A percentile compares a stretch with the other conserved stretches of the same genome.
These are phyloP conservation scores for Perognathus longimembris DNA, from an alignment of 2,113 vertebrate genomes.

Conservation along the genomic window DNA sequence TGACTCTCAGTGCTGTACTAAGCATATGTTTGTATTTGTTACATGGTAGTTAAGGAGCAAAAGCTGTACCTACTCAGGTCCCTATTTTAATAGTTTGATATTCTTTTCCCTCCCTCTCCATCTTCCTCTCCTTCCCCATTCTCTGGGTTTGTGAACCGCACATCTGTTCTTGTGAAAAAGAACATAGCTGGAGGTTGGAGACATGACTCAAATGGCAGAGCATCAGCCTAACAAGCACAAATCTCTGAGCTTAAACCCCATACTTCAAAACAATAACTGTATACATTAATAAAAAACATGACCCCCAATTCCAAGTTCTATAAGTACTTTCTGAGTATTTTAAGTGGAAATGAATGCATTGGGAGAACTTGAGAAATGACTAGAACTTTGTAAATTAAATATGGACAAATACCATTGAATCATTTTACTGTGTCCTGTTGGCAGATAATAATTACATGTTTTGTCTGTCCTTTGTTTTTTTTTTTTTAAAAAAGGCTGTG, in stretches of 20 bases:
- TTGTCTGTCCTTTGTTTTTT: conserved; percentile 71
- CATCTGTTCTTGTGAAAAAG: neutral
- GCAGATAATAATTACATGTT: conserved; percentile 77
- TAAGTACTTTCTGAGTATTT: conserved; percentile 54
- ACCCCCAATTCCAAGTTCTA: conserved; percentile 20
- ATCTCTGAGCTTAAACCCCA: too few species aligned
- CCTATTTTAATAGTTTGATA: neutral
- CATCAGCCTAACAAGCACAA: too few species aligned
- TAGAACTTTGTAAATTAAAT: conserved; percentile 64
- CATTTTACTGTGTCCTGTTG: conserved; percentile 28
- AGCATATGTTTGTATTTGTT: neutral
- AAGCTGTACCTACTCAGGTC: neutral
- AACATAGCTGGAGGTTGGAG: too few species aligned
- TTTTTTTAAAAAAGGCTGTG: conserved; percentile 50
- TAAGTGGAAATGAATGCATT: conserved; percentile 52
- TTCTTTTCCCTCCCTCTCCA: neutral
- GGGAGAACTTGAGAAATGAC: conserved; percentile 33
- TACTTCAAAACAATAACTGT: too few species aligned
- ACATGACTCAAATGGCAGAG: too few species aligned
- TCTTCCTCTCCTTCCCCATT: neutral
- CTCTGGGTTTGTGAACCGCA: neutral
- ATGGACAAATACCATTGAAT: conserved; percentile 24
- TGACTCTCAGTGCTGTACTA: too few species aligned
- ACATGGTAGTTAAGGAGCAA: neutral
- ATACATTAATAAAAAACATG: too few species aligned